phyloP scores from a whole-genome alignment of 2,888 invertebrate genomes.

The Drosophila mulleri region DNA sequence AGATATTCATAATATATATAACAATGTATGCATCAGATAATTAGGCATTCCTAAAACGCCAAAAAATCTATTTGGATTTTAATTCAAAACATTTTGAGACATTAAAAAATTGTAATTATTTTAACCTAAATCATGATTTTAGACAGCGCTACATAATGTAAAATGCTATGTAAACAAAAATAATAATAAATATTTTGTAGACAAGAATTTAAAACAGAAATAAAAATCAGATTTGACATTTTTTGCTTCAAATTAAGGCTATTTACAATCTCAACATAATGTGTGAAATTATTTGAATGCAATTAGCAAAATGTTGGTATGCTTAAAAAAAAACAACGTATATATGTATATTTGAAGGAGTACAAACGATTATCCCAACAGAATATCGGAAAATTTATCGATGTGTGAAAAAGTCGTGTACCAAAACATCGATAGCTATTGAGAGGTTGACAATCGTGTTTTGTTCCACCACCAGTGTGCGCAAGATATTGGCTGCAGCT shows the following conservation, averaged over 20 bases:
- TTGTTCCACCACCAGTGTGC: constrained; percentile 33
- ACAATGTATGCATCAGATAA: constrained; percentile 44
- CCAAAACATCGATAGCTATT: constrained; percentile 18
- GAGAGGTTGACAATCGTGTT: constrained; percentile 10
- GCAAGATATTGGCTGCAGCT: constrained; percentile 59
- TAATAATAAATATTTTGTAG: constrained; percentile 46
- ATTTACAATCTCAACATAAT: background rate
- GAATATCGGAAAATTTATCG: constrained; percentile 1
- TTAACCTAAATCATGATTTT: constrained; percentile 40
- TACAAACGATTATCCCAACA: too few species aligned
- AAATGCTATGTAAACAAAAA: constrained; percentile 50
- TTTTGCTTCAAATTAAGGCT: constrained; percentile 6
- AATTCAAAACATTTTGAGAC: constrained; percentile 29
- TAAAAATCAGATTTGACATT: constrained; percentile 38
- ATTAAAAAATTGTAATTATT: constrained; percentile 17
- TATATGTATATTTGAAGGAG: background rate
- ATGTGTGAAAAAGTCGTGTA: background rate
- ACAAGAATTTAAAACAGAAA: constrained; percentile 45
- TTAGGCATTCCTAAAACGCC: constrained; percentile 74
- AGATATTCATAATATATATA: constrained; percentile 33
- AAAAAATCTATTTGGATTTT: constrained; percentile 49
- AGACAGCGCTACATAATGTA: constrained; percentile 48
- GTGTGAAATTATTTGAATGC: too few species aligned
- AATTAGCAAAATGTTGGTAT: background rate
- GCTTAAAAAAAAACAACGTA: background rate